Evolutionary conservation across 37 sponge, comb jelly and placozoan species (phyloP).

Genomic region (Ephydatia muelleri): DNA sequence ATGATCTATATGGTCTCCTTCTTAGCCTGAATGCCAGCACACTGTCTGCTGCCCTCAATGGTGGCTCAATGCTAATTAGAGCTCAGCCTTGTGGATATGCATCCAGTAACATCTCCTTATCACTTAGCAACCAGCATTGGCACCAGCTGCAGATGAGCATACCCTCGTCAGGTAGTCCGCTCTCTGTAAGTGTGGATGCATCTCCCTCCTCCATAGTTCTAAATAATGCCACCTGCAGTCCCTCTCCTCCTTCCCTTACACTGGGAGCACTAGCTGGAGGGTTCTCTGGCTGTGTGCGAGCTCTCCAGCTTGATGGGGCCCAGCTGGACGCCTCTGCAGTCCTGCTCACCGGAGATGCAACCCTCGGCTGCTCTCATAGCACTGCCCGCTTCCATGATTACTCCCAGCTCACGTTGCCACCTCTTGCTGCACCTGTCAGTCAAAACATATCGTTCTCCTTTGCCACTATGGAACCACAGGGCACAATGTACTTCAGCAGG

Average conservation of each 20-base stretch:
- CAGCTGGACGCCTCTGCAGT: conserved; percentile 12
- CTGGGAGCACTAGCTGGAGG: neutral
- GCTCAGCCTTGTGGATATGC: conserved; percentile 8
- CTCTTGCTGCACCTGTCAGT: conserved; percentile 7
- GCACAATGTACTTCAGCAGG: conserved; percentile 33
- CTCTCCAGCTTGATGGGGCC: neutral
- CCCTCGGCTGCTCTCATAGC: conserved; percentile 40
- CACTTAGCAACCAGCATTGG: conserved; percentile 24
- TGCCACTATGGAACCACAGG: conserved; percentile 9
- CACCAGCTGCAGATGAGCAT: neutral
- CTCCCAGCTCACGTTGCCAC: conserved; percentile 29
- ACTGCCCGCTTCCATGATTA: conserved; percentile 37
- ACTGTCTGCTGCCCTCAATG: neutral
- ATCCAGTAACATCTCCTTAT: neutral
- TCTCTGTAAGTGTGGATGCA: neutral
- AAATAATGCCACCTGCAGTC: neutral
- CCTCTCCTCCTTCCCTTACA: neutral
- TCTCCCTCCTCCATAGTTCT: neutral
- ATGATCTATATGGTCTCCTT: conserved; percentile 15
- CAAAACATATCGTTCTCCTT: conserved; percentile 30
- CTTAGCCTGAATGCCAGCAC: neutral
- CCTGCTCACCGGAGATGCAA: conserved; percentile 18
- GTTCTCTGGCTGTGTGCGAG: conserved; percentile 40
- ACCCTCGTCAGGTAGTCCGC: neutral
- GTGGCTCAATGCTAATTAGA: neutral